These are phyloP conservation scores for Eleutherodactylus coqui DNA, from an alignment of 2,797 vertebrate genomes.

Conservation along the genomic window DNA sequence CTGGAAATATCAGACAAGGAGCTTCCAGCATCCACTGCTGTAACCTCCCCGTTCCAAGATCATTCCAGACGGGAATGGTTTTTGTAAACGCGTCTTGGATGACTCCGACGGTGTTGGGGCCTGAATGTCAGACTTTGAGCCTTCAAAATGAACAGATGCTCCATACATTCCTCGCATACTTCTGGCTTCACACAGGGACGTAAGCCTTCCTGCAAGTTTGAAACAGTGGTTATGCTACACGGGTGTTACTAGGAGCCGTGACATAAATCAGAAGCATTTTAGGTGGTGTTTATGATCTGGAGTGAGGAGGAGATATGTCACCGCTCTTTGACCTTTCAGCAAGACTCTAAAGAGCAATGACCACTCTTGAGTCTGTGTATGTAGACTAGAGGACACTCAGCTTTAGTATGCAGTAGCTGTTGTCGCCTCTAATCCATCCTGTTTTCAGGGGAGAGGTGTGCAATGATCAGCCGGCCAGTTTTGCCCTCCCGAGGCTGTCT, in stretches of 20 bases:
- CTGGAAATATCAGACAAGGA: too few species aligned
- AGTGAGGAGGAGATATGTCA: not conserved
- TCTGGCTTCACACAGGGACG: constrained; percentile 13
- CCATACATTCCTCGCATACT: not conserved
- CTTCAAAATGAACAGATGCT: constrained; percentile 14
- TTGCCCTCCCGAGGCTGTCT: too few species aligned
- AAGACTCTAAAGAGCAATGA: not conserved
- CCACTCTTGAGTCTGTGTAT: not conserved
- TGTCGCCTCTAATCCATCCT: not conserved
- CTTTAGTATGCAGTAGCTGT: not conserved
- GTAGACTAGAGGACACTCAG: not conserved
- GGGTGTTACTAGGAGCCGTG: not conserved
- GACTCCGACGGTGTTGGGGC: not conserved
- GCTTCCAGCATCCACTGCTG: too few species aligned
- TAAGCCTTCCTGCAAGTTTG: not conserved
- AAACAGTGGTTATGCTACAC: not conserved
- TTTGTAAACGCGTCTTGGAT: not conserved
- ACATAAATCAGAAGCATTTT: not conserved
- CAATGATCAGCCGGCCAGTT: not conserved
- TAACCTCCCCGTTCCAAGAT: not conserved
- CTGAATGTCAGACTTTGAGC: not conserved
- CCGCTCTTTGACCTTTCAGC: not conserved
- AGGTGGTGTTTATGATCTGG: not conserved
- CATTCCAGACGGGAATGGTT: not conserved
- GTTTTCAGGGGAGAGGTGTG: not conserved